A percentile compares a stretch with the other conserved stretches of the same genome.
Conservation (phyloP, 2,797 vertebrate species). For the Propithecus deckenii region DNA sequence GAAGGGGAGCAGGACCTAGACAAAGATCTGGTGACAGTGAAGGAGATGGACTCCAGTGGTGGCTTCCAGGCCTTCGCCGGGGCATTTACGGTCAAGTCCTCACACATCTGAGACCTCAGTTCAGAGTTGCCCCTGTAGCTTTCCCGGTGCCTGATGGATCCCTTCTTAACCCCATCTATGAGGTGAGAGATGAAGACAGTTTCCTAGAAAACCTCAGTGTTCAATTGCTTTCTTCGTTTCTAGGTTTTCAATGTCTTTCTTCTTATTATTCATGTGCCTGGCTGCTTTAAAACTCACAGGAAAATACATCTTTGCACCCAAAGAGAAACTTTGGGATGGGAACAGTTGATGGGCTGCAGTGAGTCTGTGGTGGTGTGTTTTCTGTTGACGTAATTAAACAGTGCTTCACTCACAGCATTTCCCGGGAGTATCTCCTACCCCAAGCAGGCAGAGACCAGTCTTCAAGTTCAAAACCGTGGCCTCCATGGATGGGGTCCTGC, state of each 20-base stretch:
- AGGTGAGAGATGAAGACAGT: background rate
- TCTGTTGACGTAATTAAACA: background rate
- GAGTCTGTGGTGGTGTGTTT: background rate
- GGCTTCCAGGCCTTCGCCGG: background rate
- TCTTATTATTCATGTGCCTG: background rate
- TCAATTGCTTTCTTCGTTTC: background rate
- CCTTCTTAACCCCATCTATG: background rate
- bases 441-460: background rate
- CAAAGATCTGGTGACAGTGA: background rate
- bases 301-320: background rate
- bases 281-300: background rate
- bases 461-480: background rate
- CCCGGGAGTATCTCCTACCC: background rate
- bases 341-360: background rate
- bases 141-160: background rate
- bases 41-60: rapidly evolving
- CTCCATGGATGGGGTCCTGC: rapidly evolving
- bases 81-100: background rate
- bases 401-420: background rate
- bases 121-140: background rate
- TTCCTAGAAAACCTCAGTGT: background rate
- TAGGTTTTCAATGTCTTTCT: background rate
- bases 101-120: background rate
- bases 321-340: background rate
- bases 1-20: background rate